A percentile compares a stretch with the other conserved stretches of the same genome.
Conservation (phyloP, 2,113 vertebrate species). For the Cinclus cinclus region DNA sequence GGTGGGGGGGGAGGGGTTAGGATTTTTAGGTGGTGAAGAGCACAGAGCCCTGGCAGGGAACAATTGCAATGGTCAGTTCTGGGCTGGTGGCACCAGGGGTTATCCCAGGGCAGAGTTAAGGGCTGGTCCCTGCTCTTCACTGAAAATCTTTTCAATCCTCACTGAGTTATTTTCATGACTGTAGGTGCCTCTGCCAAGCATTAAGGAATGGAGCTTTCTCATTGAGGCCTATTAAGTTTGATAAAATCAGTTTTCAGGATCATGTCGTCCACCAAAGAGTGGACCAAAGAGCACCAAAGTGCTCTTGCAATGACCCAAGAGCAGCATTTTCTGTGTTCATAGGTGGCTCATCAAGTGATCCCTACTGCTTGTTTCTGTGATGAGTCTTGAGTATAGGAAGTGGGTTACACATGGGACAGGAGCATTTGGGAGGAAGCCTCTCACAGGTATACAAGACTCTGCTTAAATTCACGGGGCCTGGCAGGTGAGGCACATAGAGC, state of each 20-base stretch:
- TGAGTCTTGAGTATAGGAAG: background rate
- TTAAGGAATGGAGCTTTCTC: background rate
- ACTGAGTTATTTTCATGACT: background rate
- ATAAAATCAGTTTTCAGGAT: background rate
- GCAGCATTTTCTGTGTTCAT: background rate
- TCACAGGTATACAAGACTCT: background rate
- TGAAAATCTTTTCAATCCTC: background rate
- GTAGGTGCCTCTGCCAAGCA: background rate
- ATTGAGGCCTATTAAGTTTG: background rate
- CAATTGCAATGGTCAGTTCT: background rate
- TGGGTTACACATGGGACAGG: background rate
- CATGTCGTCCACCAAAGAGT: background rate
- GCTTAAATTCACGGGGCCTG: background rate
- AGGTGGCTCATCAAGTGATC: background rate
- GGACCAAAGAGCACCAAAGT: too few relatives aligned
- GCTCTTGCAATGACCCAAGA: background rate
- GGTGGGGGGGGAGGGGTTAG: too few relatives aligned
- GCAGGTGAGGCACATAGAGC: background rate
- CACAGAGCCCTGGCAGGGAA: background rate
- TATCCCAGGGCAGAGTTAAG: background rate
- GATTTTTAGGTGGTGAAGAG: background rate
- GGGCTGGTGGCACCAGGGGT: background rate
- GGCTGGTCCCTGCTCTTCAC: background rate
- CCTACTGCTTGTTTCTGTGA: background rate
- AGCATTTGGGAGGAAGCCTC: background rate